phyloP scores from a whole-genome alignment of 2,888 invertebrate genomes.

The Agelastica alni region DNA sequence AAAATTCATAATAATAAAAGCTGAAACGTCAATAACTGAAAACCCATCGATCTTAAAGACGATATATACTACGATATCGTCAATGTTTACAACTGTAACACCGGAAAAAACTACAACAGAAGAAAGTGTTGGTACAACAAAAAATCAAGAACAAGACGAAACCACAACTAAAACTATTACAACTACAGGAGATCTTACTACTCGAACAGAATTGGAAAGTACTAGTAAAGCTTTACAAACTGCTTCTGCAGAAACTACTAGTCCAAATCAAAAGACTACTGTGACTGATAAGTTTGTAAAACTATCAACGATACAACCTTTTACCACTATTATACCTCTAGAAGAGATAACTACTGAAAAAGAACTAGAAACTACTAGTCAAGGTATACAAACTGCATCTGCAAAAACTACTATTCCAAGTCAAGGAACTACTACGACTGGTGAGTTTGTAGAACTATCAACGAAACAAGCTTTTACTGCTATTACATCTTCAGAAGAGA shows the following conservation, averaged over 20 bases:
- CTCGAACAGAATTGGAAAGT: too few relatives aligned
- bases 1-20: constrained; percentile 37
- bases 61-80: neutral
- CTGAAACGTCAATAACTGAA: constrained; percentile 39
- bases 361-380: neutral
- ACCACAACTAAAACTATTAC: neutral
- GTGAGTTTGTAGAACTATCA: neutral
- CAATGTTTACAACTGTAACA: neutral
- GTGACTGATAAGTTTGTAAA: neutral
- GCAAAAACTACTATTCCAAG: neutral
- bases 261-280: neutral
- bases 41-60: neutral
- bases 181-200: neutral
- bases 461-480: neutral
- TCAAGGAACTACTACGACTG: neutral
- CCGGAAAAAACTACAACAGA: neutral
- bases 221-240: too few relatives aligned
- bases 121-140: neutral
- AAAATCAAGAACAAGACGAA: neutral
- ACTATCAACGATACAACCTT: neutral
- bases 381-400: too few relatives aligned
- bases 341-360: neutral
- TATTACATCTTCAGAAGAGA: neutral
- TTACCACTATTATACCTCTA: too few relatives aligned
- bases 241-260: neutral